Evolutionary conservation across 2,797 vertebrate species (phyloP), one percentile per base, ranked within the genome.

Genomic region (Pipistrellus pipistrellus): DNA sequence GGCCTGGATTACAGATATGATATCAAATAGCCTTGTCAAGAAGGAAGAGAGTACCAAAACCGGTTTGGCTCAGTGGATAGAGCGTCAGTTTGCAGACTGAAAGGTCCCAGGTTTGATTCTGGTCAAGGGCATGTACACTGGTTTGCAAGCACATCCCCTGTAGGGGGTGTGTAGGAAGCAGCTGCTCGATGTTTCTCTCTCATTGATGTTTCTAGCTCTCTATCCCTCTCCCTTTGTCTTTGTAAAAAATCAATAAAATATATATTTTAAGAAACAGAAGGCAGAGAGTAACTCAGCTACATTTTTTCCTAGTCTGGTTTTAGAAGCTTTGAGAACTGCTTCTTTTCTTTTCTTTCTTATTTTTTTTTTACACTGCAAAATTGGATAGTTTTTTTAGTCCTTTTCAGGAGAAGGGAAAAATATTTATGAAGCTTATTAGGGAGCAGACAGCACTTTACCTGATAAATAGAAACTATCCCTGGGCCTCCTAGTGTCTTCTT

Each of bases 361-460:
- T 73, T 86, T 68, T 69, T 72, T 80, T 59, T 30, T 38, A 75
- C 66, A 48, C 64, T 93, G 53, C 25, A 94, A 83, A 92, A 92
- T 59, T 89, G 68, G 71, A 78, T 90, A 57, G 68, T 68, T 83
- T 44, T 92, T 71, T 84, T 23, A 89, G 88, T 86, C 95, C 62
- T 95, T 95, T 92, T 88, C 21, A 88, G 57, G n/a, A 87, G 73
- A 93, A 95, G 62, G 62, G 85, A 94, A 73, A 90, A 96, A 95
- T 97, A 97, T 97, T 95, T 97, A 96, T 95, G 94, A 96, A 96
- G 75, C 95, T 97, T 95, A 97, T 95, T 96, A 97, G 94, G 68
- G 80, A 96, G 92, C 13, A 86, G 93, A 95, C 92, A 97, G 93
- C 69, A 85, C 76, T 95, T 96, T 91, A 75, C 51, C 92, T 97